Percentiles rank a stretch among this genome's conserved stretches.
Evolutionary conservation across 2,797 vertebrate species (phyloP).

Genomic region (Agapornis canus): DNA sequence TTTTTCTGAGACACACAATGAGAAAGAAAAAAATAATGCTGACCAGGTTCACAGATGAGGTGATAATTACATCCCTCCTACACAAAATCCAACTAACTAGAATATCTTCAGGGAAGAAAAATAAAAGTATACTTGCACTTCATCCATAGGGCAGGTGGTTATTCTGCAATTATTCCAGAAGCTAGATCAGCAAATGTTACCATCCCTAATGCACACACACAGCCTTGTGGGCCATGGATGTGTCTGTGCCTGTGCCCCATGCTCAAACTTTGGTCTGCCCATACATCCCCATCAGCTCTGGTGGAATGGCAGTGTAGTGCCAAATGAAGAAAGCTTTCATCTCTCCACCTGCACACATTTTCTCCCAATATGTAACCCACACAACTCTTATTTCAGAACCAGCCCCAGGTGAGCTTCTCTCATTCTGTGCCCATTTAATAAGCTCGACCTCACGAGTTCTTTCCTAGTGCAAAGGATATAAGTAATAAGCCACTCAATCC

Average conservation of each 20-base stretch:
- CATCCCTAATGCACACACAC: neutral
- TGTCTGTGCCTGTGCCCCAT: neutral
- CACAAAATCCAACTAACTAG: neutral
- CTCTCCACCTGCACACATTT: neutral
- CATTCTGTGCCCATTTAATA: slow-evolving; percentile 48
- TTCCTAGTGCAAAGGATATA: slow-evolving; percentile 35
- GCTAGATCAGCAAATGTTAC: neutral
- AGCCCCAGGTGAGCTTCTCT: neutral
- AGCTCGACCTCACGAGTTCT: slow-evolving; percentile 40
- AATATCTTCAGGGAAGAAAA: neutral
- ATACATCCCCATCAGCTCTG: neutral
- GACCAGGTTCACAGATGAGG: slow-evolving; percentile 8
- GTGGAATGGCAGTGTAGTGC: neutral
- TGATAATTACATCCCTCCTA: slow-evolving; percentile 25
- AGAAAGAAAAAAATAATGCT: slow-evolving; percentile 50
- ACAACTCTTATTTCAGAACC: neutral
- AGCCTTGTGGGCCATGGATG: rapidly evolving
- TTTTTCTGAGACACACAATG: slow-evolving; percentile 66
- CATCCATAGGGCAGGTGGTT: neutral
- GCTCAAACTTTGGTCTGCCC: neutral
- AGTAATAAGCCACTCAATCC: slow-evolving; percentile 22
- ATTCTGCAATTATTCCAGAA: neutral
- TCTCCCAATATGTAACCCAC: neutral
- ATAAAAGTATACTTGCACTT: neutral
- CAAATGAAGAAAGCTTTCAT: neutral